Evolutionary conservation across 2,113 vertebrate species (phyloP), one percentile per base, ranked within the genome.

Genomic region (Myrmecophaga tridactyla): DNA sequence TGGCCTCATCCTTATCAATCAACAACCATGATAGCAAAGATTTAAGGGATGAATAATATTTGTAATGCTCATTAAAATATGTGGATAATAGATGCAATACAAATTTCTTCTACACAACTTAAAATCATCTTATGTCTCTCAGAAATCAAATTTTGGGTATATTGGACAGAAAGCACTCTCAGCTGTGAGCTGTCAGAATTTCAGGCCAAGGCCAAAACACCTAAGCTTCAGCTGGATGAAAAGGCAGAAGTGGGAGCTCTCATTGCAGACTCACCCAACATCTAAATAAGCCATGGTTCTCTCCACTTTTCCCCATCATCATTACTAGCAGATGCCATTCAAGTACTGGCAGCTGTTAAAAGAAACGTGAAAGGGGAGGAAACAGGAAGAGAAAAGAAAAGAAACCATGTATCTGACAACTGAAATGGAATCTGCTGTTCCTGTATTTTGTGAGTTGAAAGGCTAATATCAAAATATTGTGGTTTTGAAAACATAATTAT

Each of bases 401-500:
- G 29, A 88, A 70, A 94, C 41, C 60, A 46, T 0, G 2, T 69
- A 91, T 83, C 43, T 72, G 96, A 96, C 94, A 94, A 91, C 60
- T 21, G 72, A 96, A 93, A 89, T 78, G 46, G 70, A 96, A 89
- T 89, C 93, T 1, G 4, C 83, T 96, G 95, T 95, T 96, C 93
- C 81, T 96, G 69, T 29, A 62, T 95, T 95, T 80, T 81, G 29
- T 31, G 75, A 58, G 94, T 96, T 94, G 98, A 98, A 98, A 98
- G 97, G 95, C 96, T 95, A 97, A 70, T 97, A 97, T 97, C 97
- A 98, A 98, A 98, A 98, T 98, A 98, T 98, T 98, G 62, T 97
- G 96, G 96, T 92, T 98, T 97, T 86, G 94, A 75, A 98, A 98
- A 97, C 97, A 96, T 98, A 97, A 98, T 98, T 96, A 96, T 62